Conservation (phyloP, 2,113 vertebrate species). For the Lutjanus erythropterus region DNA sequence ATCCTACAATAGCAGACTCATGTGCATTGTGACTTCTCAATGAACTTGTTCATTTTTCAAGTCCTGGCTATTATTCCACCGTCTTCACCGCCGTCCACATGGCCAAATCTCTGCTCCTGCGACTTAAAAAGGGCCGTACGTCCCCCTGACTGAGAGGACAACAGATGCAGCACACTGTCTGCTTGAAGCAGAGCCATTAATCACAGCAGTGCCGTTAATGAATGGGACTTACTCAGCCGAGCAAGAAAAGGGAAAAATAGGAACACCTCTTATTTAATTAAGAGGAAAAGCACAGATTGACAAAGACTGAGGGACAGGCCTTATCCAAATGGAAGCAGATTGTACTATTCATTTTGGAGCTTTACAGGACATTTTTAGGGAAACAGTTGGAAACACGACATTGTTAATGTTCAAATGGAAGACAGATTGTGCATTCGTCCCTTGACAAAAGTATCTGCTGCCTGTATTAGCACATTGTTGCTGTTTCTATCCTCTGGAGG, state of each 20-base stretch:
- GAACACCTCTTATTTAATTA: conserved; percentile 61
- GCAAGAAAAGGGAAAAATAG: conserved; percentile 34
- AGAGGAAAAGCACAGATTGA: conserved; percentile 50
- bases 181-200: conserved; percentile 59
- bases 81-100: conserved; percentile 22
- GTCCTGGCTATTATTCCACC: conserved; percentile 18
- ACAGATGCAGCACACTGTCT: conserved; percentile 59
- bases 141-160: conserved; percentile 38
- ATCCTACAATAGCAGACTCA: background rate
- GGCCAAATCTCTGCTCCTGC: conserved; percentile 28
- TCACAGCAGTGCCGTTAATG: conserved; percentile 58
- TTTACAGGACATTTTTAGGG: conserved; percentile 14
- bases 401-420: conserved; percentile 26
- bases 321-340: conserved; percentile 42
- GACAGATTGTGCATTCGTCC: conserved; percentile 21
- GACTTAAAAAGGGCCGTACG: conserved; percentile 21
- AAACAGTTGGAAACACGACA: conserved; percentile 29
- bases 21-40: conserved; percentile 33
- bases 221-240: conserved; percentile 52
- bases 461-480: conserved; percentile 10
- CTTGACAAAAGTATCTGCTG: conserved; percentile 24
- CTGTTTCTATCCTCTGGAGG: conserved; percentile 20
- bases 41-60: conserved; percentile 28
- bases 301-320: conserved; percentile 23
- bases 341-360: conserved; percentile 36